A percentile compares a stretch with the other conserved stretches of the same genome.
Conservation (phyloP, 64 coral and sea anemone species). For the Orbicella faveolata region DNA sequence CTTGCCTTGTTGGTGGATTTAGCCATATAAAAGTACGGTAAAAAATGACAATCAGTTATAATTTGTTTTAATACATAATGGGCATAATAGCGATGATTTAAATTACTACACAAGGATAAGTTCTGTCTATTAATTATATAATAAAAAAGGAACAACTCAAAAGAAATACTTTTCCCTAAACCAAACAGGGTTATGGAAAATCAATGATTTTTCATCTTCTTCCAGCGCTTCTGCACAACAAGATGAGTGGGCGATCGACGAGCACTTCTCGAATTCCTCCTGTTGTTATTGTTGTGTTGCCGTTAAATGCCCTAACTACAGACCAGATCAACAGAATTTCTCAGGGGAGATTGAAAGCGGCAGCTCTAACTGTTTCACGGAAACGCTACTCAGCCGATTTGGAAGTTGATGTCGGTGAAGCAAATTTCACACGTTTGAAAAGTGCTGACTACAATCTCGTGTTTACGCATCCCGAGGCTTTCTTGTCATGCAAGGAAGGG, state of each 20-base stretch:
- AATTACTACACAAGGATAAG: too few relatives aligned
- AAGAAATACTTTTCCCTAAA: too few relatives aligned
- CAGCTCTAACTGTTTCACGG: conserved; percentile 15
- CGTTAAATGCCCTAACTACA: neutral
- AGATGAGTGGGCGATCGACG: neutral
- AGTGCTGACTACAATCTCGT: conserved; percentile 37
- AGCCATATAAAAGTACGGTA: too few relatives aligned
- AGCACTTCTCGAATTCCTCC: neutral
- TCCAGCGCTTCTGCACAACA: neutral
- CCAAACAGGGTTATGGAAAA: neutral
- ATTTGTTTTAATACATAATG: too few relatives aligned
- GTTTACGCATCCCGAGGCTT: conserved; percentile 47
- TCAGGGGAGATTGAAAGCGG: conserved; percentile 6
- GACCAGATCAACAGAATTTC: conserved; percentile 7
- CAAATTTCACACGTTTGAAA: conserved; percentile 18
- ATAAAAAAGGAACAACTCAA: too few relatives aligned
- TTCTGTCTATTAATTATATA: too few relatives aligned
- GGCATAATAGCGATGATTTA: too few relatives aligned
- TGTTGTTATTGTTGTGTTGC: conserved; percentile 38
- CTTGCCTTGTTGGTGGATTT: too few relatives aligned
- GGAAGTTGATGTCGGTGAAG: neutral
- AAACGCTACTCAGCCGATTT: too few relatives aligned
- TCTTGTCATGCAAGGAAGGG: conserved; percentile 27
- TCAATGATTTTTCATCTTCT: conserved; percentile 33
- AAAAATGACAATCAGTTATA: too few relatives aligned